Percentiles rank a stretch among this genome's conserved stretches.
Conservation (phyloP, 2,113 vertebrate species). For the Alligator sinensis region DNA sequence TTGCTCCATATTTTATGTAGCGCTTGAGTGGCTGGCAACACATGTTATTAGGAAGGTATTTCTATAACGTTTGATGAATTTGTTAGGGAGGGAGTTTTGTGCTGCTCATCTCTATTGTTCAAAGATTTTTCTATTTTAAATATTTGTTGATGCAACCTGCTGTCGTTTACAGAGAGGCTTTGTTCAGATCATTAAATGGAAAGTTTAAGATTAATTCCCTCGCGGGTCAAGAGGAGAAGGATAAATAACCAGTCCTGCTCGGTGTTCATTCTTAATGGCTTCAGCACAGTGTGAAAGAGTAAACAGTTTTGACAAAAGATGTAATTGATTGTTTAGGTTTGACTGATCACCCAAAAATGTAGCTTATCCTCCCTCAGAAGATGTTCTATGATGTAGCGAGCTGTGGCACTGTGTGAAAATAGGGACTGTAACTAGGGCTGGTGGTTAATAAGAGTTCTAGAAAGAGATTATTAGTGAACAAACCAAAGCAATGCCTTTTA, state of each 20-base stretch:
- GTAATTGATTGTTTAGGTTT: slow-evolving; percentile 79
- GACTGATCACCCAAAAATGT: slow-evolving; percentile 77
- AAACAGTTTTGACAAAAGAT: slow-evolving; percentile 83
- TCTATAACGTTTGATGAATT: neutral
- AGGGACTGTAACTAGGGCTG: neutral
- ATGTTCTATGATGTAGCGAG: slow-evolving; percentile 62
- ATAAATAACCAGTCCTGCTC: slow-evolving; percentile 75
- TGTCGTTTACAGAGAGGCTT: slow-evolving; percentile 65
- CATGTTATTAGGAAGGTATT: slow-evolving; percentile 37
- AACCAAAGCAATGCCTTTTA: neutral
- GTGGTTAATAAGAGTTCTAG: neutral
- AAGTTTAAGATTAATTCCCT: slow-evolving; percentile 83
- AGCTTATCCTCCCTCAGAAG: slow-evolving; percentile 71
- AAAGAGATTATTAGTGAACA: neutral
- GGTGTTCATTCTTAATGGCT: slow-evolving; percentile 75
- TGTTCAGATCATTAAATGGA: slow-evolving; percentile 77
- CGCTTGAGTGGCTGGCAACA: neutral
- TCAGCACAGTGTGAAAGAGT: slow-evolving; percentile 83
- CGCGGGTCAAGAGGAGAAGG: slow-evolving; percentile 80
- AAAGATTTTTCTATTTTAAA: slow-evolving; percentile 67
- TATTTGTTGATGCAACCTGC: slow-evolving; percentile 59
- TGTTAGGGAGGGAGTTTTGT: slow-evolving; percentile 23
- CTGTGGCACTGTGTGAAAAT: slow-evolving; percentile 33
- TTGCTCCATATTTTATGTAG: neutral
- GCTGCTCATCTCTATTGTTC: slow-evolving; percentile 45